Percentiles rank a stretch among this genome's conserved stretches.
phyloP scores from a whole-genome alignment of 2,888 invertebrate species.

The Aproaerema taeniolella region DNA sequence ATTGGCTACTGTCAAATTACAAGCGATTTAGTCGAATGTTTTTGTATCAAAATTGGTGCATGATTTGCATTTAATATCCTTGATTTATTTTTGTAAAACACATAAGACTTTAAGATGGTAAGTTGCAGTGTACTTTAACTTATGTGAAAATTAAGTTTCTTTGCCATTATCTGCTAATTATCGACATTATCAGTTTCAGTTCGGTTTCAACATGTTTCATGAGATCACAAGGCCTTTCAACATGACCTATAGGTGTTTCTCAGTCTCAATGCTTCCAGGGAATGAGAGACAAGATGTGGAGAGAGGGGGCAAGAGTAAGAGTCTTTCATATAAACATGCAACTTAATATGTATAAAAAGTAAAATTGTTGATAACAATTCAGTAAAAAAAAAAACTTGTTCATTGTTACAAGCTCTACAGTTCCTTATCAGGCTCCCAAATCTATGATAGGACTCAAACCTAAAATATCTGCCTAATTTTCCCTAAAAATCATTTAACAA shows the following conservation, averaged over 20 bases:
- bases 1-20: constrained; percentile 6
- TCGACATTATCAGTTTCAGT: constrained; percentile 81
- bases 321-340: too few species aligned
- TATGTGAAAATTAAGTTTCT: constrained; percentile 12
- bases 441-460: too few species aligned
- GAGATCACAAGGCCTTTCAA: constrained; percentile 89
- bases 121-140: constrained; percentile 8
- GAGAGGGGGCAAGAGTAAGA: constrained; percentile 95
- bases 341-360: background rate
- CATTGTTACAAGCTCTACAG: too few species aligned
- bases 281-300: constrained; percentile 96
- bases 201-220: constrained; percentile 93
- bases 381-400: too few species aligned
- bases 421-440: too few species aligned
- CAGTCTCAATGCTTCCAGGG: constrained; percentile 96
- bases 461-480: too few species aligned
- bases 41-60: constrained; percentile 28
- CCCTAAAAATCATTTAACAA: too few species aligned
- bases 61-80: constrained; percentile 48
- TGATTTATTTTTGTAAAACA: constrained; percentile 4
- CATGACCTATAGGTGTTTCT: constrained; percentile 92
- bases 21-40: constrained; percentile 28
- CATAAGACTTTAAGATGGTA: constrained; percentile 41
- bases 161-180: constrained; percentile 29
- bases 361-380: constrained; percentile 3